A percentile compares a stretch with the other conserved stretches of the same genome.
phyloP scores from a whole-genome alignment of 2,113 vertebrate species.

The Benthochromis sp. region DNA sequence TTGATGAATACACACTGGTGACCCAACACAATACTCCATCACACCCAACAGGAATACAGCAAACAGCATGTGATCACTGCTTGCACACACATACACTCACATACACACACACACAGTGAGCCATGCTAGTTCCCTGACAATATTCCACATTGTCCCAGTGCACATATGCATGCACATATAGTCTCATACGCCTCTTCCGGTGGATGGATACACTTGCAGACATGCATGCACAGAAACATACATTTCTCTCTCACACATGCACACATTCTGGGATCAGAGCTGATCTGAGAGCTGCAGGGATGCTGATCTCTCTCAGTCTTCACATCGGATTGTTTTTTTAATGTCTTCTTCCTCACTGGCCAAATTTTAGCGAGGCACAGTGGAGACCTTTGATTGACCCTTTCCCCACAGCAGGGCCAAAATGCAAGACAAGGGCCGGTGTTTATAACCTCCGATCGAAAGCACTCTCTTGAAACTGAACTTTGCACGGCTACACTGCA shows the following conservation, averaged over 20 bases:
- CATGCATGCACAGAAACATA: neutral
- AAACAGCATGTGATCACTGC: neutral
- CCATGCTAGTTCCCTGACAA: neutral
- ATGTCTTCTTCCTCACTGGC: neutral
- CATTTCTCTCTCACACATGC: neutral
- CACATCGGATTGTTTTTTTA: neutral
- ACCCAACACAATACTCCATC: neutral
- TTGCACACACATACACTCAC: neutral
- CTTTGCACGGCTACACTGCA: neutral
- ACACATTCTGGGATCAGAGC: conserved; percentile 58
- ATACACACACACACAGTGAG: accelerated
- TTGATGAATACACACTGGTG: neutral
- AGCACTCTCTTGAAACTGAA: neutral
- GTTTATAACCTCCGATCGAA: neutral
- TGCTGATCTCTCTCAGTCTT: conserved; percentile 16
- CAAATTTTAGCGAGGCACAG: neutral
- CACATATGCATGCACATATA: neutral
- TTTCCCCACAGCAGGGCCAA: conserved; percentile 40
- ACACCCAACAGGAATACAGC: neutral
- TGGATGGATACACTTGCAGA: neutral
- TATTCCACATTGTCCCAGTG: neutral
- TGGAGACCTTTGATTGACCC: conserved; percentile 1
- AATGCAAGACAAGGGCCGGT: conserved; percentile 12
- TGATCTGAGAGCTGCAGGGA: conserved; percentile 31
- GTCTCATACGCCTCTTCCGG: neutral